A percentile compares a stretch with the other conserved stretches of the same genome.
phyloP scores from a whole-genome alignment of 2,113 vertebrate genomes.

The Numida meleagris region DNA sequence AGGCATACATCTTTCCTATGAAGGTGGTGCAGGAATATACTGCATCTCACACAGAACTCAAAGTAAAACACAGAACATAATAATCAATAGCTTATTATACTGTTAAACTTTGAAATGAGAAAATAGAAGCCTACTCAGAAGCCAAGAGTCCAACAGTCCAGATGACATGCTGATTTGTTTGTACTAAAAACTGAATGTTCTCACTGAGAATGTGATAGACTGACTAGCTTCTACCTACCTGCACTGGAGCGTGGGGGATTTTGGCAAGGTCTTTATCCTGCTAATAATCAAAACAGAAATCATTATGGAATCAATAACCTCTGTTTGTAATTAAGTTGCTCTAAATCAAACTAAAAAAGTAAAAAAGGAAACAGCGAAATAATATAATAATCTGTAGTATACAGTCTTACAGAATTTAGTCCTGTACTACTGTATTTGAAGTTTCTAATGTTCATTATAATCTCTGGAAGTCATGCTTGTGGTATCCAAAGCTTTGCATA shows the following conservation, averaged over 20 bases:
- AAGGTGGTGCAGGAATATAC: background rate
- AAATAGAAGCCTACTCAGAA: background rate
- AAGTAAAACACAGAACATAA: background rate
- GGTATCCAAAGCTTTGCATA: background rate
- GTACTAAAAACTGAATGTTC: constrained; percentile 30
- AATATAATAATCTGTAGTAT: background rate
- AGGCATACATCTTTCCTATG: background rate
- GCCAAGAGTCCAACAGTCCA: background rate
- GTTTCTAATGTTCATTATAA: background rate
- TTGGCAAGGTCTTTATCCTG: background rate
- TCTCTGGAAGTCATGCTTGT: background rate
- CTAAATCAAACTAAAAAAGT: background rate
- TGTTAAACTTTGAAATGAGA: background rate
- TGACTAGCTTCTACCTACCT: background rate
- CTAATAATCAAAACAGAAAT: constrained; percentile 2
- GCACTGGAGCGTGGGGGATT: background rate
- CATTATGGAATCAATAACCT: background rate
- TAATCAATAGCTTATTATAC: background rate
- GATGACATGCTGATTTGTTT: background rate
- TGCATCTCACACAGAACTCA: background rate
- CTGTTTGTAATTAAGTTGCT: background rate
- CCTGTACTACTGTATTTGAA: background rate
- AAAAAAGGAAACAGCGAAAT: background rate
- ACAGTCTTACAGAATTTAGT: background rate
- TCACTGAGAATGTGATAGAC: background rate